phyloP scores from a whole-genome alignment of 2,797 vertebrate genomes.

The Pseudocheirus occidentalis region DNA sequence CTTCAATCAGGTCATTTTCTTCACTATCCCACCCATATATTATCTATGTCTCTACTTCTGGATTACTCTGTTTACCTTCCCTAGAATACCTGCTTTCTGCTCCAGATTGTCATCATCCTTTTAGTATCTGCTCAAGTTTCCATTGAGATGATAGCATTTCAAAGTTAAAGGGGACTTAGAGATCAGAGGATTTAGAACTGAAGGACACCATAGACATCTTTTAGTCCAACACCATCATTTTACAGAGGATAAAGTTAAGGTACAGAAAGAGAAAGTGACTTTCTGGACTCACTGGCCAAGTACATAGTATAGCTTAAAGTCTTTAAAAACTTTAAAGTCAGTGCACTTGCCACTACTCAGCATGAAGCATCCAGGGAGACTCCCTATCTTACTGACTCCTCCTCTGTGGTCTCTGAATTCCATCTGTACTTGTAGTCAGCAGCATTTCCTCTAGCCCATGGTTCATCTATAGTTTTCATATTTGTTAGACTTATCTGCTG shows the following conservation, averaged over 20 bases:
- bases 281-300: neutral
- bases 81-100: neutral
- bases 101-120: neutral
- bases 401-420: neutral
- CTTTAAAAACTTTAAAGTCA: neutral
- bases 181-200: neutral
- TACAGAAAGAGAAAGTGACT: neutral
- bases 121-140: neutral
- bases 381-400: neutral
- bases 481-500: neutral
- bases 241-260: neutral
- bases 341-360: neutral
- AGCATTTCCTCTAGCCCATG: neutral
- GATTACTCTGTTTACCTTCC: neutral
- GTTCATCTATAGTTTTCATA: neutral
- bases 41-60: neutral
- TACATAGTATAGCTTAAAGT: neutral
- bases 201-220: neutral
- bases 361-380: neutral
- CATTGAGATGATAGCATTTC: neutral
- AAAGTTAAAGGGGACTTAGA: neutral
- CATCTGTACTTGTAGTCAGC: neutral
- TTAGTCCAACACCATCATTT: neutral
- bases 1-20: neutral
- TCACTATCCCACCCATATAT: neutral